phyloP scores from a whole-genome alignment of 1,140 invertebrate genomes.

The Druon quercuslanigerum region DNA sequence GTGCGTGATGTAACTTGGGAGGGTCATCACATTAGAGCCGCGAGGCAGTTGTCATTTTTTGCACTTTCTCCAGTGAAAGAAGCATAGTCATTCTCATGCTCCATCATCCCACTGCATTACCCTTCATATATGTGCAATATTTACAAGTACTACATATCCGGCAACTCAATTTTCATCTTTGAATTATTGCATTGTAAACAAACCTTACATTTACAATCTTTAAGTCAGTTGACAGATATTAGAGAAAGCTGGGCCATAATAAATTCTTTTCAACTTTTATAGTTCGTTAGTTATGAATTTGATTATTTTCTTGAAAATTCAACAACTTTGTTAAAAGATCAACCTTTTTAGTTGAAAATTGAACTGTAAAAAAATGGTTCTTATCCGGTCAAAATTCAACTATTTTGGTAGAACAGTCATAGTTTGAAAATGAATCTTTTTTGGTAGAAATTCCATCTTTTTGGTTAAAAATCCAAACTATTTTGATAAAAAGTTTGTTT shows the following conservation, averaged over 20 bases:
- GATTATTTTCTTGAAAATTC: no score
- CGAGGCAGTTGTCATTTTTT: conserved; percentile 55
- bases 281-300: no score
- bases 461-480: no score
- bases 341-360: no score
- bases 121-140: neutral
- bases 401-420: no score
- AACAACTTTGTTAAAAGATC: no score
- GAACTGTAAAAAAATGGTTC: no score
- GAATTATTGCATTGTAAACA: conserved; percentile 15
- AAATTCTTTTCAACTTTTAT: neutral
- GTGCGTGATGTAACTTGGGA: conserved; percentile 50
- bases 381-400: no score
- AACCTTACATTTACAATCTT: neutral
- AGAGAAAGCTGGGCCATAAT: neutral
- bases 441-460: no score
- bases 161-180: conserved; percentile 5
- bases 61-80: conserved; percentile 50
- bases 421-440: no score
- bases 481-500: no score
- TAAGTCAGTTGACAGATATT: neutral
- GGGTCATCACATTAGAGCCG: conserved; percentile 32
- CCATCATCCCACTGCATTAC: neutral
- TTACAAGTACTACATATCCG: neutral
- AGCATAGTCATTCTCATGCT: conserved; percentile 2